Percentiles rank a stretch among this genome's conserved stretches.
Evolutionary conservation across 2,113 vertebrate species (phyloP).

Genomic region (Prietella phreatophila): DNA sequence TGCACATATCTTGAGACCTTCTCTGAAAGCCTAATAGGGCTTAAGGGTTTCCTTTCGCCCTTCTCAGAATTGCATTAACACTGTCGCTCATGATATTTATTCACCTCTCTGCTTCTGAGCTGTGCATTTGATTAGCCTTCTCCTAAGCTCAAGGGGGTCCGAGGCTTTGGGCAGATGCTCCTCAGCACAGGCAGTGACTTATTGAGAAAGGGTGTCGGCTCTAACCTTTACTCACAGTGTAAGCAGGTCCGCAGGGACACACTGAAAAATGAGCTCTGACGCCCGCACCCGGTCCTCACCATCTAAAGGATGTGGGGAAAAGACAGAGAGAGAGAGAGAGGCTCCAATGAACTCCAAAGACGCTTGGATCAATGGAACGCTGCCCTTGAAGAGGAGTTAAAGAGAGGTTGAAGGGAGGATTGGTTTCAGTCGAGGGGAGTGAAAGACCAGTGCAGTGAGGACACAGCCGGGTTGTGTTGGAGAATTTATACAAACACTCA

Average conservation of each 20-base stretch:
- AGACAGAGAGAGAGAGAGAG: background rate
- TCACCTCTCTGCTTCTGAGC: conserved; percentile 27
- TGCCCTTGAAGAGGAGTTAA: conserved; percentile 46
- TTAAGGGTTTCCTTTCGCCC: background rate
- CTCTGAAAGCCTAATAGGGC: conserved; percentile 2
- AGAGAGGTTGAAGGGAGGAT: conserved; percentile 21
- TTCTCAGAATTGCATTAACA: conserved; percentile 13
- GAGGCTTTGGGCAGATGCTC: conserved; percentile 46
- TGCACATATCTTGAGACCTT: background rate
- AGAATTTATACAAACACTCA: conserved; percentile 21
- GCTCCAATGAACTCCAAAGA: conserved; percentile 42
- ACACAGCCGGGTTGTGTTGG: conserved; percentile 16
- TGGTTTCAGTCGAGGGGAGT: conserved; percentile 20
- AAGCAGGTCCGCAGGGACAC: conserved; percentile 41
- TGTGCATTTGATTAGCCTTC: conserved; percentile 45
- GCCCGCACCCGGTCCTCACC: conserved; percentile 32
- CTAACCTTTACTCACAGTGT: conserved; percentile 62
- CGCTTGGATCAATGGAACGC: conserved; percentile 39
- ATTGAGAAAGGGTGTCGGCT: conserved; percentile 54
- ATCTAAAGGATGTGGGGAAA: conserved; percentile 22
- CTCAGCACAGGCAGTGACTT: conserved; percentile 47
- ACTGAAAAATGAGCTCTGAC: conserved; percentile 57
- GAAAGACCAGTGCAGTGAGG: conserved; percentile 16
- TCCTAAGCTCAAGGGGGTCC: conserved; percentile 29
- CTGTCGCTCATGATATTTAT: conserved; percentile 15